Conservation (phyloP, 2,888 invertebrate genomes). For the Rhodophaea formosa region DNA sequence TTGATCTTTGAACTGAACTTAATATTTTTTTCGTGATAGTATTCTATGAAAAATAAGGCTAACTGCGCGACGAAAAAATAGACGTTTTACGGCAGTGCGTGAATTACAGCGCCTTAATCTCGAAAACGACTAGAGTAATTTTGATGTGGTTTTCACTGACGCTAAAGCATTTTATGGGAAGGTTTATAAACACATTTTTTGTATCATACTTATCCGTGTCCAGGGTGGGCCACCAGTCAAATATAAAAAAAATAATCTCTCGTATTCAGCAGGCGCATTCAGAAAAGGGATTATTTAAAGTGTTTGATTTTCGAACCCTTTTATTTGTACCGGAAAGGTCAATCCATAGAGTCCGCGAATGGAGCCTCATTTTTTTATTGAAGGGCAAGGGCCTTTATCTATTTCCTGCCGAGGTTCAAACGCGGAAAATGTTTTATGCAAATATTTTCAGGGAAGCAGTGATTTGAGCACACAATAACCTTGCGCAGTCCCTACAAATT, state of each 20-base stretch:
- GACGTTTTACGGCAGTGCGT: too few species aligned
- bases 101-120: too few species aligned
- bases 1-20: too few species aligned
- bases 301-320: conserved; percentile 24
- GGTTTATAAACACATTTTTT: too few species aligned
- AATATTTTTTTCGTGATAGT: too few species aligned
- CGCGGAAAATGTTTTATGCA: conserved; percentile 31
- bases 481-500: background rate
- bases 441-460: conserved; percentile 30
- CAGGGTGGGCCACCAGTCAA: too few species aligned
- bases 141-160: too few species aligned
- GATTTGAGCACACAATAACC: conserved; percentile 16
- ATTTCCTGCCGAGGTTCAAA: conserved; percentile 27
- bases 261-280: conserved; percentile 1
- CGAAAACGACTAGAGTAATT: too few species aligned
- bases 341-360: conserved; percentile 25
- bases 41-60: too few species aligned
- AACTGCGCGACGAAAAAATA: too few species aligned
- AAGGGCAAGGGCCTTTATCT: conserved; percentile 29
- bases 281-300: conserved; percentile 8
- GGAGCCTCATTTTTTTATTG: conserved; percentile 31
- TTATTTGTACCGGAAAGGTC: conserved; percentile 37
- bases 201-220: too few species aligned
- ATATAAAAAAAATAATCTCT: background rate
- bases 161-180: too few species aligned